Evolutionary conservation across 2,113 vertebrate species (phyloP).

Genomic region (Isurus oxyrinchus): DNA sequence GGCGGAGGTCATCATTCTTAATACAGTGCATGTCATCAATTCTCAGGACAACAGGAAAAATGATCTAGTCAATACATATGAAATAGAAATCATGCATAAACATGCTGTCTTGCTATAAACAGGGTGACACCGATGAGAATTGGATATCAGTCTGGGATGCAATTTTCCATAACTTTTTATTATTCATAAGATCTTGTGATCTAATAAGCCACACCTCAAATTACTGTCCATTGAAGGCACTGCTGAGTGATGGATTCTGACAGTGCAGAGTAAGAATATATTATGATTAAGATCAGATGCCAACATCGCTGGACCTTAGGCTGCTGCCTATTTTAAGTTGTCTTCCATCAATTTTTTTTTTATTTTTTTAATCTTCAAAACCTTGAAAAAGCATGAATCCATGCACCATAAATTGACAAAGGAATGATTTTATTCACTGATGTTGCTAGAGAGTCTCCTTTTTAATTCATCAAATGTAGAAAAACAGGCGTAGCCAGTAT

Average conservation of each 20-base stretch:
- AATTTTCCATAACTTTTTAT: constrained; percentile 87
- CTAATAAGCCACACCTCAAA: constrained; percentile 95
- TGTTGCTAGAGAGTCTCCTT: constrained; percentile 61
- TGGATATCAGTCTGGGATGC: constrained; percentile 83
- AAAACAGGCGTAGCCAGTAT: constrained; percentile 70
- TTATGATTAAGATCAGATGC: constrained; percentile 94
- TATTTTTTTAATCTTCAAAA: constrained; percentile 41
- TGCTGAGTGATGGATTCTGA: constrained; percentile 86
- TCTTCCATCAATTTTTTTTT: constrained; percentile 49
- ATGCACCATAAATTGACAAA: constrained; percentile 44
- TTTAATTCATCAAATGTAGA: constrained; percentile 82
- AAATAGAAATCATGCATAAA: constrained; percentile 99
- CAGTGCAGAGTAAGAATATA: constrained; percentile 79
- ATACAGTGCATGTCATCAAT: constrained; percentile 99
- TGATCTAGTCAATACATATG: constrained; percentile 98
- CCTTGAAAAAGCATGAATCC: constrained; percentile 47
- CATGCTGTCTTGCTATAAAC: constrained; percentile 76
- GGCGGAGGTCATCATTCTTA: constrained; percentile 98
- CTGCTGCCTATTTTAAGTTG: constrained; percentile 54
- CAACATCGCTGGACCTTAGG: constrained; percentile 58
- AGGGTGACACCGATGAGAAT: constrained; percentile 88
- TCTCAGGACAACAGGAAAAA: constrained; percentile 97
- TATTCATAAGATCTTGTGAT: constrained; percentile 91
- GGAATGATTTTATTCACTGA: constrained; percentile 48
- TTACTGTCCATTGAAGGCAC: constrained; percentile 76